Conservation (phyloP, 2,888 invertebrate species). For the Hydroisotoma schaefferi region DNA sequence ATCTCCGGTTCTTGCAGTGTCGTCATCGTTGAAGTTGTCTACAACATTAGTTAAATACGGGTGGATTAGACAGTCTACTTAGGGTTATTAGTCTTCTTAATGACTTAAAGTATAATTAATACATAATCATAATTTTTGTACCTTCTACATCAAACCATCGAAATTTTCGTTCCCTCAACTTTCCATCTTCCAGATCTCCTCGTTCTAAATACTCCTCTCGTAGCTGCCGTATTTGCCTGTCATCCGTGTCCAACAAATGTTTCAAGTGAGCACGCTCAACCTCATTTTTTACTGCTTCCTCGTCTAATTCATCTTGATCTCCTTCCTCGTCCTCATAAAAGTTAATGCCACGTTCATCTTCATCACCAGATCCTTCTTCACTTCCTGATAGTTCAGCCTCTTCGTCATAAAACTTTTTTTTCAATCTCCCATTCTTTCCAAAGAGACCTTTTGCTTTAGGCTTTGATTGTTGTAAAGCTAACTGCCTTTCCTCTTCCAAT, state of each 20-base stretch:
- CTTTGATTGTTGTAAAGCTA: conserved; percentile 14
- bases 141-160: conserved; percentile 73
- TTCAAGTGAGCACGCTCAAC: conserved; percentile 82
- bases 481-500: conserved; percentile 12
- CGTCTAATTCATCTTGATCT: conserved; percentile 77
- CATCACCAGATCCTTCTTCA: conserved; percentile 84
- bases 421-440: conserved; percentile 41
- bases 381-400: conserved; percentile 91
- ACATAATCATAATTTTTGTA: too few species aligned
- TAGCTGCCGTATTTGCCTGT: conserved; percentile 73
- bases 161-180: conserved; percentile 70
- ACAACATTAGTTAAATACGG: conserved; percentile 7
- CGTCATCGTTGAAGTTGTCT: conserved; percentile 50
- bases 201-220: conserved; percentile 86
- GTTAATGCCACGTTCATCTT: conserved; percentile 76
- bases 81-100: conserved; percentile 11
- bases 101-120: too few species aligned
- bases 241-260: conserved; percentile 81
- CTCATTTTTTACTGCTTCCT: conserved; percentile 71
- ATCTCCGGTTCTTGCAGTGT: conserved; percentile 44
- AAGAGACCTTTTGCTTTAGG: conserved; percentile 31
- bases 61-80: conserved; percentile 12
- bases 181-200: conserved; percentile 68
- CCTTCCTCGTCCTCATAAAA: conserved; percentile 77
- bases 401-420: conserved; percentile 72